Evolutionary conservation across 2,888 invertebrate genomes (phyloP).

Genomic region (Volucella inanis): DNA sequence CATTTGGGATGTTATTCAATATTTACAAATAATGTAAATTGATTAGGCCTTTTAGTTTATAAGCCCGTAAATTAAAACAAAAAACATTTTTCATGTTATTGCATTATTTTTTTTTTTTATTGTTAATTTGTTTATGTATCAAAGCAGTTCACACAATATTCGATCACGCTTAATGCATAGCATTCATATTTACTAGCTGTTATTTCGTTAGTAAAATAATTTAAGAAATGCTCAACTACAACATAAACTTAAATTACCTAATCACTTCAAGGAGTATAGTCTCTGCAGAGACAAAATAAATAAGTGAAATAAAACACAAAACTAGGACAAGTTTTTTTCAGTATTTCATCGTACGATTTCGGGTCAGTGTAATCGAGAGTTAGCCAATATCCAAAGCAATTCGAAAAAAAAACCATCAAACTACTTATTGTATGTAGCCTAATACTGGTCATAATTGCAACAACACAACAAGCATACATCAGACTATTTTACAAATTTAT

Average conservation of each 20-base stretch:
- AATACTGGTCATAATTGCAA: conserved; percentile 18
- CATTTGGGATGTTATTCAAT: neutral
- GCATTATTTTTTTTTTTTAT: neutral
- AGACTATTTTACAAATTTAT: conserved; percentile 37
- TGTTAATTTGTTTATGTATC: conserved; percentile 1
- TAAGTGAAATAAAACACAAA: conserved; percentile 26
- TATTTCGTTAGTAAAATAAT: conserved; percentile 14
- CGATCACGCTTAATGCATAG: neutral
- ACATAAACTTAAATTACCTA: neutral
- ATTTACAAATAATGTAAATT: neutral
- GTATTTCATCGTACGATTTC: conserved; percentile 27
- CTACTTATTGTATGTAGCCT: conserved; percentile 9
- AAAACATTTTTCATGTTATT: neutral
- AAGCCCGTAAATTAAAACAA: neutral
- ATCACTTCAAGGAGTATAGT: conserved; percentile 47
- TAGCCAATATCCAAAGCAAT: conserved; percentile 52
- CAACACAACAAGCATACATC: conserved; percentile 9
- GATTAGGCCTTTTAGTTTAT: neutral
- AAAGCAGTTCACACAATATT: conserved; percentile 11
- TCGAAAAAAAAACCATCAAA: conserved; percentile 14
- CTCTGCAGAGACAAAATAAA: conserved; percentile 11
- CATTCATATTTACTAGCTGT: neutral
- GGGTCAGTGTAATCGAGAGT: conserved; percentile 13
- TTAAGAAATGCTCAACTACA: conserved; percentile 4
- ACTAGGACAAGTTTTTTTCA: conserved; percentile 64